Base-by-base conservation (phyloP, 2,888 invertebrate species). In the Phyllotreta striolata region DNA sequence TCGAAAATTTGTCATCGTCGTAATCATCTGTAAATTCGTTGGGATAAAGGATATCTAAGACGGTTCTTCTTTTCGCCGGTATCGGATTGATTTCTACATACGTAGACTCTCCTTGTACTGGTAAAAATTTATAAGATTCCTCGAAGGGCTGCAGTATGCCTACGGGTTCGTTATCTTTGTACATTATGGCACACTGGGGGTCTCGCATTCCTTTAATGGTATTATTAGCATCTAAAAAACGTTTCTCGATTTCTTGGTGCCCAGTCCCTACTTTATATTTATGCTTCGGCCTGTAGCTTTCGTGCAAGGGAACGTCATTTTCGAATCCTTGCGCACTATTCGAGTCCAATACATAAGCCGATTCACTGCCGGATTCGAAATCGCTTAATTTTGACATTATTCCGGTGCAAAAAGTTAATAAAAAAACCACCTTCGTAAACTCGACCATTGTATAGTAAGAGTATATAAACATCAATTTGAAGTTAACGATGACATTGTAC, bases 121-220 rank as follows among this genome's bases (percentile, higher is more conserved):
- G 74, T 46, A 74, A 56, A 39, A 76, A 71, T 64, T 70, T 68
- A 60, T 72, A 76, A 14, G 72, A 71, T 8, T 76, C 74, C 64
- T 72, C 63, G 54, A 67, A 74, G 1, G 74, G 75, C 67, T 76
- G 71, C 52, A 76, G 66, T 40, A 76, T 74, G 12, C 76, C 76
- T 8, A 76, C 68, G 6, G 76, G 76, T 66, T 72, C 72, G 10
- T 73, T 68, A 57, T 74, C 70, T 56, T 72, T 72, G 43, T 72
- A 76, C 68, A 76, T 74, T 10, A 76, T 69, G 1, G 74, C 76
- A 59, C 72, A 74, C 44, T 70, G 59, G 46, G 61, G 54, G n/a
- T 55, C 47, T 46, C 63, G 54, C 3, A 10, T 7, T 8, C 40
- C 51, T 61, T 49, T 40, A n/a, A 56, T 14, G 3, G 49, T 63